These are phyloP conservation scores for Rhadinocentrus ornatus DNA, from an alignment of 2,797 vertebrate genomes.

Conservation along the genomic window DNA sequence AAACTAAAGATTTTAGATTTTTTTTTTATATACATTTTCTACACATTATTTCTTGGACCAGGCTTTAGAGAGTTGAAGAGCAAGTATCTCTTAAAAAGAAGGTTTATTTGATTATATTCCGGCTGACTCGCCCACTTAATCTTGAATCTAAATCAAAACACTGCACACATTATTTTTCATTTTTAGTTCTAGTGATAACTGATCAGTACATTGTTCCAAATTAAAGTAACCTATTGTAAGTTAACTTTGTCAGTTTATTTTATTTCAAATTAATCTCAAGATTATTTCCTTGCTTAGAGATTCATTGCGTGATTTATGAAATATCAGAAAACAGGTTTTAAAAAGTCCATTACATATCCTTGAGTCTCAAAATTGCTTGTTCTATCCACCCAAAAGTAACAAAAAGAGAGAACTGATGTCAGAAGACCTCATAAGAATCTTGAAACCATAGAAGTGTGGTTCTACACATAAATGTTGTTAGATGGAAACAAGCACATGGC, in stretches of 20 bases:
- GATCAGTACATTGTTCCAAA: neutral
- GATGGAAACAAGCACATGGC: neutral
- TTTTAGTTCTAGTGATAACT: neutral
- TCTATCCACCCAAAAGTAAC: neutral
- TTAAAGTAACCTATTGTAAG: neutral
- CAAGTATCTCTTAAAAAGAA: neutral
- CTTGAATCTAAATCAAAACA: neutral
- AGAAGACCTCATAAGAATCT: neutral
- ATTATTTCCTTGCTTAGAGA: too few species aligned
- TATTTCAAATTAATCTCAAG: neutral
- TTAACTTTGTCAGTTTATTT: neutral
- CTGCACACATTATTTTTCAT: neutral
- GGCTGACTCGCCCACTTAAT: neutral
- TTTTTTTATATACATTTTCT: too few species aligned
- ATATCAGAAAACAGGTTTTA: neutral
- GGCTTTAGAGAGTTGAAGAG: neutral
- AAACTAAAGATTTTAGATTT: too few species aligned
- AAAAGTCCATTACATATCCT: too few species aligned
- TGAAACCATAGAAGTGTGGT: neutral
- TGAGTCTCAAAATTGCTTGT: neutral
- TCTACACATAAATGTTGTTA: too few species aligned
- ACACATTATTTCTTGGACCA: too few species aligned
- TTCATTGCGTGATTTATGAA: neutral
- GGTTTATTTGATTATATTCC: neutral
- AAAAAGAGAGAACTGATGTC: neutral